These are phyloP conservation scores for Pocillopora damicornis DNA, from an alignment of 64 coral and sea anemone genomes.

Conservation along the genomic window DNA sequence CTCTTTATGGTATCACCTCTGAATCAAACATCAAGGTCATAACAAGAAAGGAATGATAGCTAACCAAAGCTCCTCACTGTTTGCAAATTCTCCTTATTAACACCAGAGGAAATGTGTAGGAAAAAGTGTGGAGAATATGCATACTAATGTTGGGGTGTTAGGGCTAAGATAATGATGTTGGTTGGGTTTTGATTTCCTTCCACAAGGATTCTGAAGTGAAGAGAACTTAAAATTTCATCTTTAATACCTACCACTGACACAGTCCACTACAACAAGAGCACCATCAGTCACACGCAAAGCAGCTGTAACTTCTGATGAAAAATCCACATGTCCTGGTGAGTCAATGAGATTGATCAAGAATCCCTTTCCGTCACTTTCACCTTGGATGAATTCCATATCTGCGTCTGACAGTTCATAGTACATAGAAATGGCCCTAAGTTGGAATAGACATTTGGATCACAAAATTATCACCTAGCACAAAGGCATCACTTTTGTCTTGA, in stretches of 20 bases:
- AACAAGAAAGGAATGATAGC: too few relatives aligned
- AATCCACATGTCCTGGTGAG: conserved; percentile 97
- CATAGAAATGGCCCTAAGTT: conserved; percentile 88
- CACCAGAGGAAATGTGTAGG: too few relatives aligned
- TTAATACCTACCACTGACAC: conserved; percentile 81
- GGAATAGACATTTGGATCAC: not conserved
- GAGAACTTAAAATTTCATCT: not conserved
- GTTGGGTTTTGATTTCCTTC: too few relatives aligned
- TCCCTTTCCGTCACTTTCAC: conserved; percentile 57
- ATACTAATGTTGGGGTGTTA: too few relatives aligned
- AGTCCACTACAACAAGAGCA: conserved; percentile 90
- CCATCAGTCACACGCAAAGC: conserved; percentile 96
- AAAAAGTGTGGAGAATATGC: too few relatives aligned
- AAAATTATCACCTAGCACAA: not conserved
- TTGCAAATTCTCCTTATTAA: too few relatives aligned
- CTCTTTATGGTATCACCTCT: too few relatives aligned
- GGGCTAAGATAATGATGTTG: too few relatives aligned
- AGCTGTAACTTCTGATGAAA: conserved; percentile 97
- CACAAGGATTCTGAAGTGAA: too few relatives aligned
- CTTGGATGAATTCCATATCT: conserved; percentile 59
- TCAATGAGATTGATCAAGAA: conserved; percentile 96
- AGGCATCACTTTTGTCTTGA: not conserved
- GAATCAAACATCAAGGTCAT: too few relatives aligned
- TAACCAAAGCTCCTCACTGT: too few relatives aligned
- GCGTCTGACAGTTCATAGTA: conserved; percentile 73